Conservation (phyloP, 2,113 vertebrate species). For the Hypomesus transpacificus region DNA sequence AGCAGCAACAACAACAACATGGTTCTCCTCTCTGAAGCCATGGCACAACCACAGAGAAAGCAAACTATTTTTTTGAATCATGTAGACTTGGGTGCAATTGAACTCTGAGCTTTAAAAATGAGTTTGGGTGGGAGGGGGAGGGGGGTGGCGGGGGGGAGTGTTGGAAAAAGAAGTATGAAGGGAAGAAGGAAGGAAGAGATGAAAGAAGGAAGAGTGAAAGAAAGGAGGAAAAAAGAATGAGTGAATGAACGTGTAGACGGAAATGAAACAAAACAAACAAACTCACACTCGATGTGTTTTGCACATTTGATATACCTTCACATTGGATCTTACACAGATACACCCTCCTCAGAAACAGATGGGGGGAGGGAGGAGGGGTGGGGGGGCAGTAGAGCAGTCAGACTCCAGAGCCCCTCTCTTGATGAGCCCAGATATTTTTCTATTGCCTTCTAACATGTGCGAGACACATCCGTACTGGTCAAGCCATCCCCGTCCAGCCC, state of each 20-base stretch:
- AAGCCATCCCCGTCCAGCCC: slow-evolving; percentile 95
- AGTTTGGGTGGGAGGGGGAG: slow-evolving; percentile 37
- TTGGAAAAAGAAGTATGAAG: slow-evolving; percentile 7
- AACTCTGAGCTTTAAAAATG: slow-evolving; percentile 93
- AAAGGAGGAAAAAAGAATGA: slow-evolving; percentile 60
- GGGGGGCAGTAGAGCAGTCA: slow-evolving; percentile 67
- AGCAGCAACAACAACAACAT: slow-evolving; percentile 72
- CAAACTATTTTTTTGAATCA: slow-evolving; percentile 93
- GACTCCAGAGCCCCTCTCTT: slow-evolving; percentile 78
- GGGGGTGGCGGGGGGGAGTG: background rate
- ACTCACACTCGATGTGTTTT: slow-evolving; percentile 99
- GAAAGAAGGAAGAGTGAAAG: slow-evolving; percentile 48
- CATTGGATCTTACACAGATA: slow-evolving; percentile 96
- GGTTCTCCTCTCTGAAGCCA: slow-evolving; percentile 89
- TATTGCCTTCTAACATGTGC: slow-evolving; percentile 99
- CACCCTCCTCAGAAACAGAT: slow-evolving; percentile 85
- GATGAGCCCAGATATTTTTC: slow-evolving; percentile 86
- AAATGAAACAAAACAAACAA: slow-evolving; percentile 65
- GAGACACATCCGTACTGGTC: slow-evolving; percentile 96
- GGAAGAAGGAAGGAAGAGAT: slow-evolving; percentile 41
- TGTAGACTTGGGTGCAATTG: slow-evolving; percentile 96
- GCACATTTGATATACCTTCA: slow-evolving; percentile 99
- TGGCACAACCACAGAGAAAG: slow-evolving; percentile 92
- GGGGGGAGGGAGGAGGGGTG: slow-evolving; percentile 35
- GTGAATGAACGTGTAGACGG: slow-evolving; percentile 62